A percentile compares a stretch with the other conserved stretches of the same genome.
phyloP scores from a whole-genome alignment of 1,140 invertebrate genomes.

The Tyrophagus putrescentiae region DNA sequence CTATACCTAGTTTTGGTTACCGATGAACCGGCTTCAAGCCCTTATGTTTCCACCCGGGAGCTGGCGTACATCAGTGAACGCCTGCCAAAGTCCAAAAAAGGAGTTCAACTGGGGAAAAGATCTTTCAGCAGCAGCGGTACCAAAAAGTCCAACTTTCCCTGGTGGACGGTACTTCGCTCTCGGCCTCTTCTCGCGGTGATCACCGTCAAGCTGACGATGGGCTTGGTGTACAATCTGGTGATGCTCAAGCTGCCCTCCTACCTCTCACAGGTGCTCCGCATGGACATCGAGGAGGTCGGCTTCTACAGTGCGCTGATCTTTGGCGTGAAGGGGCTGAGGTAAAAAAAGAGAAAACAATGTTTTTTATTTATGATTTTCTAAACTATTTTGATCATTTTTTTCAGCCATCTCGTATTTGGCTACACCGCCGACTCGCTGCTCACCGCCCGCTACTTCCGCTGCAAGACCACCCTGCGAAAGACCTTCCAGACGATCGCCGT shows the following conservation, averaged over 20 bases:
- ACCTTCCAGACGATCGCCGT: not conserved
- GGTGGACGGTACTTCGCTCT: constrained; percentile 3
- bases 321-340: not conserved
- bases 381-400: not conserved
- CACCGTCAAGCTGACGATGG: too few relatives aligned
- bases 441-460: too few relatives aligned
- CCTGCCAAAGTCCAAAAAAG: not conserved
- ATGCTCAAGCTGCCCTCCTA: too few relatives aligned
- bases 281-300: not conserved
- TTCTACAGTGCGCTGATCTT: not conserved
- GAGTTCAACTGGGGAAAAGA: not conserved
- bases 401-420: not conserved
- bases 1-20: too few relatives aligned
- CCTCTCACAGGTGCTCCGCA: not conserved
- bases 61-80: too few relatives aligned
- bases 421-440: not conserved
- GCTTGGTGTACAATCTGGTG: too few relatives aligned
- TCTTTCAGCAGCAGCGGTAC: not conserved
- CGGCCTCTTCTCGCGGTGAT: constrained; percentile 3
- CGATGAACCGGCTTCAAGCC: too few relatives aligned
- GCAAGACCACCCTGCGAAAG: constrained; percentile 9
- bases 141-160: not conserved
- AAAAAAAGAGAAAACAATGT: not conserved
- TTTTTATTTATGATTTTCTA: not conserved
- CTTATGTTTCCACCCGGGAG: too few relatives aligned